phyloP scores from a whole-genome alignment of 2,113 vertebrate genomes.

The Tetrao urogallus region DNA sequence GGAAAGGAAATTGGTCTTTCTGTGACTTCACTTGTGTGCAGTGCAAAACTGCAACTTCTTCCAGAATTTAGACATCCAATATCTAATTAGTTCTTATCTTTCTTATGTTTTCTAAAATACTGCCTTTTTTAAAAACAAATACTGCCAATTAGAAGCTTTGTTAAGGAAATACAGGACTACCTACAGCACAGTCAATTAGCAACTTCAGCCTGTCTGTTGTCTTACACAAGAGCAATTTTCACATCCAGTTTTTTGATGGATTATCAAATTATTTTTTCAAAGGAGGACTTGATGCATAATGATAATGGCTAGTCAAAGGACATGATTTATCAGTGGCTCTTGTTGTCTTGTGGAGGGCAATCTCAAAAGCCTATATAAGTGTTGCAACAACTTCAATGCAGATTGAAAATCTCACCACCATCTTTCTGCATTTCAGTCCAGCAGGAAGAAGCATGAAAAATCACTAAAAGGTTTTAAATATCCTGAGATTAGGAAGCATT shows the following conservation, averaged over 20 bases:
- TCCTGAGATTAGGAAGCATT: background rate
- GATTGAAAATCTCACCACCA: background rate
- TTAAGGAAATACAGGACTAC: background rate
- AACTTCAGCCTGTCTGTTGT: background rate
- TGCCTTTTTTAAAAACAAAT: background rate
- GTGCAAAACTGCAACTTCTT: background rate
- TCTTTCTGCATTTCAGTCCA: background rate
- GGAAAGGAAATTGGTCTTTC: background rate
- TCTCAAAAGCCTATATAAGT: background rate
- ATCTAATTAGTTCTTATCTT: background rate
- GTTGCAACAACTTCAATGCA: background rate
- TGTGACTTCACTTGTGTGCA: background rate
- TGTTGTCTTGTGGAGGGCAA: background rate
- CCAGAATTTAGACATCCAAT: background rate
- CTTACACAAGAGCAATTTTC: slow-evolving; percentile 16
- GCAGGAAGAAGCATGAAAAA: background rate
- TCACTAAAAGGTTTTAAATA: slow-evolving; percentile 18
- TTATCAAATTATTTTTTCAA: slow-evolving; percentile 31
- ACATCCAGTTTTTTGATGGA: slow-evolving; percentile 33
- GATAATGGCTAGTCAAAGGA: background rate
- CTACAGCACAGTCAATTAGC: background rate
- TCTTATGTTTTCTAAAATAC: background rate
- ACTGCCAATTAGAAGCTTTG: background rate
- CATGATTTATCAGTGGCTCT: background rate
- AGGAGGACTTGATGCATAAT: background rate